A percentile compares a stretch with the other conserved stretches of the same genome.
phyloP scores from a whole-genome alignment of 2,113 vertebrate species.

The Hippocampus barbouri region DNA sequence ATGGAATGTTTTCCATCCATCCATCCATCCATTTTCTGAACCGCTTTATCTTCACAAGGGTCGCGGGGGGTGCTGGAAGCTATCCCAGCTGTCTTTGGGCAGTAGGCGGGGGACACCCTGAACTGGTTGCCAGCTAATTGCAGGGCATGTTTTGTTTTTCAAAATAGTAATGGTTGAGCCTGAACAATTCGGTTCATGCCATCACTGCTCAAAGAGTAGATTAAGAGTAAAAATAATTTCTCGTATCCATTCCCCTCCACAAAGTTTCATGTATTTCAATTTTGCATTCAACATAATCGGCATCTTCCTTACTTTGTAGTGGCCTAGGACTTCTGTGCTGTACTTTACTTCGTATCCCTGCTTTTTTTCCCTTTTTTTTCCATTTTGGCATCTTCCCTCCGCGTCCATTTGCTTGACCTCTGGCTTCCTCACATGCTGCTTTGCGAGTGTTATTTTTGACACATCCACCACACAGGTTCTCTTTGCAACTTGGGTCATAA shows the following conservation, averaged over 20 bases:
- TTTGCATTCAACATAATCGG: not conserved
- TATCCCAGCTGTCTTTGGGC: no score
- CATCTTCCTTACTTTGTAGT: not conserved
- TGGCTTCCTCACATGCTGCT: conserved; percentile 22
- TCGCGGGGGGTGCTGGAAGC: no score
- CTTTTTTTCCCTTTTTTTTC: conserved; percentile 1
- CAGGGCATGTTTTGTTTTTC: not conserved
- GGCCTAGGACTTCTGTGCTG: no score
- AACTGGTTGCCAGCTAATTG: not conserved
- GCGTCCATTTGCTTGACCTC: conserved; percentile 19
- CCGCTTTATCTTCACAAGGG: no score
- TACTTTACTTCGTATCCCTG: not conserved
- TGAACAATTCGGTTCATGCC: not conserved
- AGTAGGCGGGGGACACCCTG: no score
- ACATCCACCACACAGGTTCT: conserved; percentile 13
- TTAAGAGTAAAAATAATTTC: not conserved
- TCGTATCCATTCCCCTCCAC: not conserved
- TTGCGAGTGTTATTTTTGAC: conserved; percentile 25
- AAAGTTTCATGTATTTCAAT: not conserved
- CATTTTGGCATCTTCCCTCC: conserved; percentile 5
- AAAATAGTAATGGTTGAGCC: not conserved
- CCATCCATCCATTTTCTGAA: no score
- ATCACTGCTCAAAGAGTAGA: not conserved
- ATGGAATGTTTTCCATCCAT: not conserved
- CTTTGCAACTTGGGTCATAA: conserved; percentile 14